Evolutionary conservation across 1,140 invertebrate genomes (phyloP), one percentile per base, ranked within the genome.

Genomic region (Apis dorsata): DNA sequence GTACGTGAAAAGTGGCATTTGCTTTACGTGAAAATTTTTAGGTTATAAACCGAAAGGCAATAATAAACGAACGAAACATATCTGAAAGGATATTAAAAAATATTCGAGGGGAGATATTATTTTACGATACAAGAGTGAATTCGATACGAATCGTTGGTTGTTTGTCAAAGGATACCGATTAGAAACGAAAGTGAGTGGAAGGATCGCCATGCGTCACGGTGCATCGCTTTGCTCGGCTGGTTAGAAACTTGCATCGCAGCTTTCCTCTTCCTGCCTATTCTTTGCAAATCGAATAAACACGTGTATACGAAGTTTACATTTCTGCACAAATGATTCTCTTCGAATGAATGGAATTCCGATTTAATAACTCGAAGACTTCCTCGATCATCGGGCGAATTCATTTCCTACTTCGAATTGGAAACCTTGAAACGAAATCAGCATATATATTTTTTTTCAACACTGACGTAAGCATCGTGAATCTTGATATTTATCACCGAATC

Each of bases 131-230:
- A 15, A 8, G 7, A 24, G 1, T 15, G 24, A 7, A n/a, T 13
- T 69, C 7, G 21, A 11, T 34, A 65, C 12, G 21, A 70, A 51
- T 10, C 19, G n/a, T 70, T n/a, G 11, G 34, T 49, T 74, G 49
- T 53, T 65, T 49, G 60, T 55, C 60, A 21, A 73, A 81, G 17
- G 62, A 81, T 75, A 55, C 57, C 69, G 34, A 55, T 11, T 28
- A 44, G 66, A 71, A 80, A 85, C 87, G 88, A 88, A 88, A 89
- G 87, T 84, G 81, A 85, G 51, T n/a, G 72, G 51, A 60, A 59
- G 44, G 81, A 84, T 84, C 79, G 85, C 68, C 63, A 68, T 59
- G 70, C 73, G 70, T 81, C 59, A 65, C 49, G 68, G 82, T n/a
- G 71, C 86, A 86, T 89, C 88, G 83, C 81, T 81, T 85, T 34